Evolutionary conservation across 2,888 invertebrate species (phyloP).

Genomic region (Podabrus alpinus): DNA sequence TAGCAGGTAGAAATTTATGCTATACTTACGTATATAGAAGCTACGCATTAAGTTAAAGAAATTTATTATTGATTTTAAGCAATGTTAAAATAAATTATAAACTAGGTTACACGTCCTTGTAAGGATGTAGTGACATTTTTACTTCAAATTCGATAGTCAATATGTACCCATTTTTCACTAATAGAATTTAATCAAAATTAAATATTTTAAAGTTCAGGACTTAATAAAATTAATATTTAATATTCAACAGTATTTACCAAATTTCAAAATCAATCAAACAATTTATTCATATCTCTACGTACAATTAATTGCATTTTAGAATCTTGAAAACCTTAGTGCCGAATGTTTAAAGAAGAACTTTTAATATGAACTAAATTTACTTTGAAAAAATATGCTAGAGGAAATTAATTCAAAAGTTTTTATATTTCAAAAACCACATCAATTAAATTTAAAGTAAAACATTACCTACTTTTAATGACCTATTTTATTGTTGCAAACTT

Average conservation of each 20-base stretch:
- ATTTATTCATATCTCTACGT: no score
- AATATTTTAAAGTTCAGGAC: not conserved
- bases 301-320: no score
- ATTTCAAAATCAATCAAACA: no score
- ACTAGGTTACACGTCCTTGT: not conserved
- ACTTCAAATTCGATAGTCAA: not conserved
- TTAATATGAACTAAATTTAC: no score
- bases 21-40: not conserved
- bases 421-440: not conserved
- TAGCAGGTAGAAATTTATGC: not conserved
- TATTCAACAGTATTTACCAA: no score
- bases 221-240: no score
- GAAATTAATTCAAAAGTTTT: no score
- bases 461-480: not conserved
- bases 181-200: not conserved
- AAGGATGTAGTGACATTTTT: not conserved
- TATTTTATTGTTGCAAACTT: not conserved
- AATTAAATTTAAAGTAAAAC: not conserved
- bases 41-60: not conserved
- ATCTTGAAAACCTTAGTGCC: no score
- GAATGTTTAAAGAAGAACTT: no score
- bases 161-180: not conserved
- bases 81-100: not conserved
- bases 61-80: not conserved
- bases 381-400: no score